Evolutionary conservation across 2,888 invertebrate genomes (phyloP).

Genomic region (Yponomeuta plumbellus): DNA sequence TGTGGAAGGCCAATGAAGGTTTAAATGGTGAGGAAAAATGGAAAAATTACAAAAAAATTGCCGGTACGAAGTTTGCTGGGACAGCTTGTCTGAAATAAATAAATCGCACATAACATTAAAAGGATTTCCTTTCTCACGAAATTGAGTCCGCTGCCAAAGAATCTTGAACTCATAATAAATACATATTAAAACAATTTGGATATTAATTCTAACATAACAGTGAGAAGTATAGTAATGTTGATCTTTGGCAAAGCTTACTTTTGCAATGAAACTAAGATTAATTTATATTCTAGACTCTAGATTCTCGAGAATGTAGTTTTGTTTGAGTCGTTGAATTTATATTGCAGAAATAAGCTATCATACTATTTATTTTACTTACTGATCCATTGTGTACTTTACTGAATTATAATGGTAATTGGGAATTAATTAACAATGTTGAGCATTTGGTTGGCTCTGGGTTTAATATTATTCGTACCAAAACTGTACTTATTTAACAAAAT

Average conservation of each 20-base stretch:
- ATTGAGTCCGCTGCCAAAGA: conserved; percentile 10
- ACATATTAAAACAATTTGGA: background rate
- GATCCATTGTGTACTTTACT: background rate
- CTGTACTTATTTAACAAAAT: background rate
- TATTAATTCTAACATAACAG: background rate
- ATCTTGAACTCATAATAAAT: too few species aligned
- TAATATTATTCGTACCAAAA: background rate
- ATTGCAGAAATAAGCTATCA: background rate
- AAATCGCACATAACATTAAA: too few species aligned
- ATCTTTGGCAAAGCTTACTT: background rate
- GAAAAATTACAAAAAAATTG: too few species aligned
- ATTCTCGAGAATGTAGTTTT: too few species aligned
- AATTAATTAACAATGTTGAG: background rate
- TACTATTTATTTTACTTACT: background rate
- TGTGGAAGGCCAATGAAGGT: too few species aligned
- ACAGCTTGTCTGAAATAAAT: too few species aligned
- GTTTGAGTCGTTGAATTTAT: background rate
- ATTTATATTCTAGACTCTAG: too few species aligned
- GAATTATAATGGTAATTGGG: background rate
- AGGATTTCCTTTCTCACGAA: background rate
- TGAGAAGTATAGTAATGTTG: background rate
- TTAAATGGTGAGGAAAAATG: too few species aligned
- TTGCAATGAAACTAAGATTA: background rate
- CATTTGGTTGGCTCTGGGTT: background rate
- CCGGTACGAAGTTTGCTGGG: too few species aligned